These are phyloP conservation scores for Propithecus perrieri DNA, from an alignment of 2,797 vertebrate genomes.

Conservation along the genomic window DNA sequence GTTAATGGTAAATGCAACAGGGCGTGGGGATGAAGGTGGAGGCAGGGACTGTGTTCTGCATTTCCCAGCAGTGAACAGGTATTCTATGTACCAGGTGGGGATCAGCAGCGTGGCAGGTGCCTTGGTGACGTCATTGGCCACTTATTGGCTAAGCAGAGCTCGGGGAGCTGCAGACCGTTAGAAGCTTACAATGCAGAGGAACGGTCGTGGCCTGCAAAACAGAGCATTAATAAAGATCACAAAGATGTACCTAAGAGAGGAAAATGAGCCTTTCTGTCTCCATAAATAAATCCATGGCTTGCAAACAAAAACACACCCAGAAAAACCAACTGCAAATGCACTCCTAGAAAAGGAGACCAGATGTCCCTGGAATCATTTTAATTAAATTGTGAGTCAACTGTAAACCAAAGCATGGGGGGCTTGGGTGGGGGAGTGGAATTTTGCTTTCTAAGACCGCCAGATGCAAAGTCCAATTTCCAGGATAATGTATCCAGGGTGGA, in stretches of 20 bases:
- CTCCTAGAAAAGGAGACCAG: slow-evolving; percentile 77
- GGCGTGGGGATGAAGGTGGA: fast-evolving
- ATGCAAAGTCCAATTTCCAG: slow-evolving; percentile 79
- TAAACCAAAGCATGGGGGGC: slow-evolving; percentile 47
- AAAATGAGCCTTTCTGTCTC: slow-evolving; percentile 57
- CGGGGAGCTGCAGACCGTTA: background rate
- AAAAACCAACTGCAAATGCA: slow-evolving; percentile 73
- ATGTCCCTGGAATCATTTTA: slow-evolving; percentile 80
- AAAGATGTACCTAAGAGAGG: slow-evolving; percentile 59
- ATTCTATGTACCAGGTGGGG: background rate
- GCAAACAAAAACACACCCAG: slow-evolving; percentile 70
- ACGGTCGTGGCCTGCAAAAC: background rate
- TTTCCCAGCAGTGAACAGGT: background rate
- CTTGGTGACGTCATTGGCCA: background rate
- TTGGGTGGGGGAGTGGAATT: slow-evolving; percentile 44
- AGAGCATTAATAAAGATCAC: slow-evolving; percentile 60
- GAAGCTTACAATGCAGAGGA: background rate
- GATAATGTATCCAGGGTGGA: slow-evolving; percentile 71
- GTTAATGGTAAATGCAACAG: background rate
- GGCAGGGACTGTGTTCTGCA: background rate
- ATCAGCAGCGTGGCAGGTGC: background rate
- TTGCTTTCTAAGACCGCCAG: slow-evolving; percentile 80
- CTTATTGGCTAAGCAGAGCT: background rate
- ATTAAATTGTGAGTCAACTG: slow-evolving; percentile 81
- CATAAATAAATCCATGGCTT: slow-evolving; percentile 73